Conservation (phyloP, 2,888 invertebrate genomes). For the Herminia tarsipennalis region DNA sequence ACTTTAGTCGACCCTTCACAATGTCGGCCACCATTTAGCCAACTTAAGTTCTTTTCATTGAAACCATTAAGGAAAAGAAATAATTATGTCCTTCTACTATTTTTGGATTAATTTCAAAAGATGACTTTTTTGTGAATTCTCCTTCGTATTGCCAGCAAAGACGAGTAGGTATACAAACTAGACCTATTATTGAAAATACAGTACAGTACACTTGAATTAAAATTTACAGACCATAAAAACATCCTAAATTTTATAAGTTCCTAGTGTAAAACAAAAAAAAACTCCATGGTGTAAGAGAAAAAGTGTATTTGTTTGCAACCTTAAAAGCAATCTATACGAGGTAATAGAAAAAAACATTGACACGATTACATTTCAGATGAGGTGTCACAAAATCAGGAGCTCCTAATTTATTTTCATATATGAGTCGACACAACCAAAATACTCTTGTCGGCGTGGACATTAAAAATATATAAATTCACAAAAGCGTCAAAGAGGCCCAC, state of each 20-base stretch:
- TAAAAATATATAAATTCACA: constrained; percentile 40
- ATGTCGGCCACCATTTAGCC: constrained; percentile 51
- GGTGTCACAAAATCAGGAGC: background rate
- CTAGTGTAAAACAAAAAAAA: too few species aligned
- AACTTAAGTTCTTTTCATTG: constrained; percentile 49
- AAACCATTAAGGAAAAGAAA: constrained; percentile 47
- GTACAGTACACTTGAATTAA: too few species aligned
- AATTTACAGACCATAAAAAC: too few species aligned
- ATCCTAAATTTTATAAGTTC: too few species aligned
- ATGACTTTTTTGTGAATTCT: background rate
- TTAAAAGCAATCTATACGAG: too few species aligned
- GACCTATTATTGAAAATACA: too few species aligned
- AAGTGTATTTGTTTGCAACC: too few species aligned
- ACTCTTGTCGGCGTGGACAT: constrained; percentile 23
- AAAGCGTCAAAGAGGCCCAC: constrained; percentile 42
- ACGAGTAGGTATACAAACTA: too few species aligned
- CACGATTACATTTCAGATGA: background rate
- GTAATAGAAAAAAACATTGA: too few species aligned
- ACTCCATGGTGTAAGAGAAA: too few species aligned
- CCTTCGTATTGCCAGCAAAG: too few species aligned
- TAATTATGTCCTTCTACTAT: constrained; percentile 43
- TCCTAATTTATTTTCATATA: background rate
- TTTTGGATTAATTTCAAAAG: constrained; percentile 11
- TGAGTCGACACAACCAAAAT: constrained; percentile 17
- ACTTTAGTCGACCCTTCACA: constrained; percentile 62